These are phyloP conservation scores for Oscheius sp. DNA, from an alignment of 1,140 invertebrate genomes.

Conservation along the genomic window DNA sequence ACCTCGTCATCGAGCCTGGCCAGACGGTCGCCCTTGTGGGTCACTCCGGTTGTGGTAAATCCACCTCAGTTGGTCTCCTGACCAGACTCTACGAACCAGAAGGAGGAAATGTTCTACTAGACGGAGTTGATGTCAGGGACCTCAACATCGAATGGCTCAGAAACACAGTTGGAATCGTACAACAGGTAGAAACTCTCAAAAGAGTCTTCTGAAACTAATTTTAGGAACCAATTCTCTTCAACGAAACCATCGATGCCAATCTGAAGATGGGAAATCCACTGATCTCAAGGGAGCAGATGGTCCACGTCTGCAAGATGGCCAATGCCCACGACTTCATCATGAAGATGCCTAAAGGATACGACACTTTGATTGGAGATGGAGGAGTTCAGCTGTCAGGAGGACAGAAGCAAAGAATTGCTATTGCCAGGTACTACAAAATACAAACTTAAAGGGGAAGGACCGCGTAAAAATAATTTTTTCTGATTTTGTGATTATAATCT, in stretches of 20 bases:
- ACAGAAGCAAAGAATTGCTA: slow-evolving; percentile 61
- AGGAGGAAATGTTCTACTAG: slow-evolving; percentile 55
- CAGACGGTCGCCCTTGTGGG: slow-evolving; percentile 84
- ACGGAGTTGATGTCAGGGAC: slow-evolving; percentile 39
- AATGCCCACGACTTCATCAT: slow-evolving; percentile 49
- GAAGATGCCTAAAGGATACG: slow-evolving; percentile 56
- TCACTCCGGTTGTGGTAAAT: slow-evolving; percentile 63
- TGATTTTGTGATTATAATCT: no score
- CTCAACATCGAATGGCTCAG: slow-evolving; percentile 63
- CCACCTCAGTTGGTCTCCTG: slow-evolving; percentile 62
- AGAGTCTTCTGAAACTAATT: no score
- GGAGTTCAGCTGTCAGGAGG: slow-evolving; percentile 66
- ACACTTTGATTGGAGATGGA: slow-evolving; percentile 63
- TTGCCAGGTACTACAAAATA: no score
- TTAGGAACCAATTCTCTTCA: slow-evolving; percentile 77
- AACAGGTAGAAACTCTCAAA: no score
- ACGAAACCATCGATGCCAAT: slow-evolving; percentile 75
- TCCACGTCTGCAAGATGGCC: slow-evolving; percentile 51
- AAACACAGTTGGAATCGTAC: slow-evolving; percentile 75
- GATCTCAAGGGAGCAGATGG: slow-evolving; percentile 69
- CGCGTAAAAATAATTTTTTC: no score
- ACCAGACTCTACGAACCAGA: slow-evolving; percentile 62
- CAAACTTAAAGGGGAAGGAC: no score
- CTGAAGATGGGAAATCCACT: slow-evolving; percentile 72
- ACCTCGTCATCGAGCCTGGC: slow-evolving; percentile 79